A percentile compares a stretch with the other conserved stretches of the same genome.
Conservation (phyloP, 53 echinoderm and acorn worm genomes). For the Actinopyga echinites region DNA sequence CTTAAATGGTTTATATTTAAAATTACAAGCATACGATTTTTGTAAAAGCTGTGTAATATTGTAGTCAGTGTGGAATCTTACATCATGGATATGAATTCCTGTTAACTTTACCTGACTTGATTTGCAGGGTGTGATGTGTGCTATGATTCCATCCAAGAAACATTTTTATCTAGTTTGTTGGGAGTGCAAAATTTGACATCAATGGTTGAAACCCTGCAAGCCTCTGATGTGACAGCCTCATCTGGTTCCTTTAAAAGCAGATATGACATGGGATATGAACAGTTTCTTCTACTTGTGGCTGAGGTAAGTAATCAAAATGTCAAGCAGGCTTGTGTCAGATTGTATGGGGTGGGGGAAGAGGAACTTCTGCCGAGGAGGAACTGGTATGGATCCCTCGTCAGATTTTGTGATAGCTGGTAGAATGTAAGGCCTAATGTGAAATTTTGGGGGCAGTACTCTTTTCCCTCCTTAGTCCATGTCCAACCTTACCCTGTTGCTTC, state of each 20-base stretch:
- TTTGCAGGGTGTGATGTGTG: slow-evolving; percentile 73
- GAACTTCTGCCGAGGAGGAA: too few relatives aligned
- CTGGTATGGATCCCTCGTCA: too few relatives aligned
- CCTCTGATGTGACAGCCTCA: slow-evolving; percentile 45
- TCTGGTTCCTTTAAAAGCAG: slow-evolving; percentile 63
- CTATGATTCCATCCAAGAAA: slow-evolving; percentile 64
- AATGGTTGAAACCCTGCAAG: slow-evolving; percentile 37
- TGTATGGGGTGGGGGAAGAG: too few relatives aligned
- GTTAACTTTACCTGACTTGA: neutral
- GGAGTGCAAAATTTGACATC: slow-evolving; percentile 24
- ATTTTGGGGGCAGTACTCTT: too few relatives aligned
- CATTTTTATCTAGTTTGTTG: slow-evolving; percentile 23
- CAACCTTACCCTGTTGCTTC: too few relatives aligned
- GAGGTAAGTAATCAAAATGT: slow-evolving; percentile 38
- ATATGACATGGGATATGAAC: slow-evolving; percentile 52
- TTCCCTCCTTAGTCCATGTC: too few relatives aligned
- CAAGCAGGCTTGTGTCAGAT: too few relatives aligned
- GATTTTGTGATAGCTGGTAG: too few relatives aligned
- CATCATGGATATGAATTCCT: neutral
- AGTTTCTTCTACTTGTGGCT: slow-evolving; percentile 59
- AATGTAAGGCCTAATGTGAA: too few relatives aligned
- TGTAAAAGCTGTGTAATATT: too few relatives aligned
- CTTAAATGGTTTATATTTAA: too few relatives aligned
- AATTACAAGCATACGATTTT: too few relatives aligned
- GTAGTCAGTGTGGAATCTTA: neutral